Evolutionary conservation across 2,888 invertebrate genomes (phyloP), one percentile per base, ranked within the genome.

Genomic region (Leptothorax acervorum): DNA sequence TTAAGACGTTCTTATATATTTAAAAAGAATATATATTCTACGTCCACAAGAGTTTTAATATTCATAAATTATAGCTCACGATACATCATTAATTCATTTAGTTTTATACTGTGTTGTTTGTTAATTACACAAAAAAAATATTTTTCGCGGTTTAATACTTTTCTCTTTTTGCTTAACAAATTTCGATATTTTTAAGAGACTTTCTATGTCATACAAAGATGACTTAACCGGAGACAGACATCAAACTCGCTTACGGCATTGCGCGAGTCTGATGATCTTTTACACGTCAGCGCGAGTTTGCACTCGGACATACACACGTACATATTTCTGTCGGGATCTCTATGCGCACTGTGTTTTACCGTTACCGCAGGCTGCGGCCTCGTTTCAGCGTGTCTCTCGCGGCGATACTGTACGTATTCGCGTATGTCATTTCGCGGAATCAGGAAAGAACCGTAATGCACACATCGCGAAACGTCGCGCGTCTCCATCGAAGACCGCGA

Each of bases 391-490:
- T n/a, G 62, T 60, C 35, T 71, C 68, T 68, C 55, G 63, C 42
- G 45, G 51, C 53, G 53, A 53, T 48, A 53, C 42, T 4, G 78
- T 42, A 51, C 31, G 51, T 48, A n/a, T 62, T 48, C 42, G 68
- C 62, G 45, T 70, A 82, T n/a, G 60, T 35, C 45, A 31, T 60
- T 70, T 83, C 65, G 57, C 84, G 63, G 78, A 84, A 84, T 82
- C 73, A 53, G 68, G 60, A 81, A 81, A 73, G 73, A 81, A 81
- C 79, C 79, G 79, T 71, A 79, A 79, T n/a, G 68, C 68, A 60
- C 53, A 84, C 73, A 66, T 70, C 75, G 82, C 60, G 74, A 57
- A 68, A 48, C 63, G 74, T 82, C 86, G 84, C 83, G 86, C 42
- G 42, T 42, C 42, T 42, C 35, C 35, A 35, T 35, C 35, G 35